Conservation (phyloP, 2,888 invertebrate species). For the Agrenia bidenticulata region DNA sequence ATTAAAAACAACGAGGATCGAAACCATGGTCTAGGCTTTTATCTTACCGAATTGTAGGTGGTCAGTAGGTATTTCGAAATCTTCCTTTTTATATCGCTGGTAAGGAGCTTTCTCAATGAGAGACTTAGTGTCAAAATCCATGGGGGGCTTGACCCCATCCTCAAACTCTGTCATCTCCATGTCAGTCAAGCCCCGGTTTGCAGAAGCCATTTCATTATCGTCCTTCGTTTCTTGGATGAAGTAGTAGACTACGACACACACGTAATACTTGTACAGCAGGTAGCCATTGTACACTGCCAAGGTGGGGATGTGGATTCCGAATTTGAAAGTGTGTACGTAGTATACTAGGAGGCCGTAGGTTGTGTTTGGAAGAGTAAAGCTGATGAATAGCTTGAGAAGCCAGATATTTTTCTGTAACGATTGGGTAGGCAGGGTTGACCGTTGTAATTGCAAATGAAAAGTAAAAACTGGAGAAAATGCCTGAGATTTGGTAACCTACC, state of each 20-base stretch:
- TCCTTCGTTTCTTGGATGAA: slow-evolving; percentile 27
- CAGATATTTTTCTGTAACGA: slow-evolving; percentile 26
- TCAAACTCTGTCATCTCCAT: slow-evolving; percentile 35
- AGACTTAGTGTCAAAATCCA: not conserved
- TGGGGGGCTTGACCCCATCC: slow-evolving; percentile 13
- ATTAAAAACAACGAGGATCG: not conserved
- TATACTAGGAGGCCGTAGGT: slow-evolving; percentile 22
- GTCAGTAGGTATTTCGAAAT: slow-evolving; percentile 24
- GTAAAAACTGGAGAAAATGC: too few species aligned
- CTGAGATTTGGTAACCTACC: not conserved
- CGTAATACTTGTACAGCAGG: slow-evolving; percentile 31
- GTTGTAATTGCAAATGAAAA: too few species aligned
- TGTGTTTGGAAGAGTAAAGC: not conserved
- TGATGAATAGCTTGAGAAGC: slow-evolving; percentile 1
- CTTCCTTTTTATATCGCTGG: slow-evolving; percentile 29
- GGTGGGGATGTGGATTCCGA: slow-evolving; percentile 26
- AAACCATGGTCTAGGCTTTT: not conserved
- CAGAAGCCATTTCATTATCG: slow-evolving; percentile 17
- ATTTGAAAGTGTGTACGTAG: slow-evolving; percentile 25
- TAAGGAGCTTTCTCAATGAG: slow-evolving; percentile 31
- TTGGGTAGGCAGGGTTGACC: not conserved
- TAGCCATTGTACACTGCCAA: slow-evolving; percentile 30
- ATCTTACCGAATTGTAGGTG: slow-evolving; percentile 20
- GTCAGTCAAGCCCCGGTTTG: slow-evolving; percentile 26
- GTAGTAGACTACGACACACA: slow-evolving; percentile 25